A percentile compares a stretch with the other conserved stretches of the same genome.
phyloP scores from a whole-genome alignment of 2,888 invertebrate species.

The Dicranocentrus wangi region DNA sequence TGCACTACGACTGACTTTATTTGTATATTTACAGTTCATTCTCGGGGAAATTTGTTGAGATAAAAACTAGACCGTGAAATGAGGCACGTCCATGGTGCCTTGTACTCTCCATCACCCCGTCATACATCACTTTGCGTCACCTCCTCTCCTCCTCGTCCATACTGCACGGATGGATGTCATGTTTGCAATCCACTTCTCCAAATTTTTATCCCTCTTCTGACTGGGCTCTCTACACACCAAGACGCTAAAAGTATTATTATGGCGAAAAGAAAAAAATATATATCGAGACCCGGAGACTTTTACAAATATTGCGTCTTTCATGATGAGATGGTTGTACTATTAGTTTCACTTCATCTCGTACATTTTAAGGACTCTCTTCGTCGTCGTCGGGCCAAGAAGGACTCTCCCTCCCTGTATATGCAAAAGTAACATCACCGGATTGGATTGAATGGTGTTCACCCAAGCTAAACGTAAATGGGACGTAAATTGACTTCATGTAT shows the following conservation, averaged over 20 bases:
- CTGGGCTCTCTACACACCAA: too few species aligned
- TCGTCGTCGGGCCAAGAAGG: too few species aligned
- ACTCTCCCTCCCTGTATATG: background rate
- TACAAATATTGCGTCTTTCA: too few species aligned
- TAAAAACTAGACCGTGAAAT: slow-evolving; percentile 32
- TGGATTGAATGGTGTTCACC: slow-evolving; percentile 33
- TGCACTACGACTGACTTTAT: too few species aligned
- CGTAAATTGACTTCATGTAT: slow-evolving; percentile 51
- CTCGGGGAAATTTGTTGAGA: slow-evolving; percentile 26
- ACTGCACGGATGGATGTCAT: slow-evolving; percentile 3
- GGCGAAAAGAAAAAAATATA: too few species aligned
- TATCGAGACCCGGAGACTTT: too few species aligned
- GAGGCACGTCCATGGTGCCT: background rate
- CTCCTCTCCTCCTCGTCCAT: background rate
- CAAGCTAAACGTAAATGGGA: slow-evolving; percentile 44
- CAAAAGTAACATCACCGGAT: slow-evolving; percentile 15
- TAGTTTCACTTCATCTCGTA: slow-evolving; percentile 28
- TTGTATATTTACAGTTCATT: slow-evolving; percentile 31
- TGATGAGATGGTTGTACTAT: too few species aligned
- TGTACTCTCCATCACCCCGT: background rate
- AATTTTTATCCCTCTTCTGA: background rate
- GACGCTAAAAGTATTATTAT: too few species aligned
- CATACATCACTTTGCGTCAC: slow-evolving; percentile 3
- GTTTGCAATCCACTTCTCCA: slow-evolving; percentile 19
- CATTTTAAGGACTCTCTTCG: background rate